Evolutionary conservation across 2,113 vertebrate genomes (phyloP).

Genomic region (Colinus virginianus): DNA sequence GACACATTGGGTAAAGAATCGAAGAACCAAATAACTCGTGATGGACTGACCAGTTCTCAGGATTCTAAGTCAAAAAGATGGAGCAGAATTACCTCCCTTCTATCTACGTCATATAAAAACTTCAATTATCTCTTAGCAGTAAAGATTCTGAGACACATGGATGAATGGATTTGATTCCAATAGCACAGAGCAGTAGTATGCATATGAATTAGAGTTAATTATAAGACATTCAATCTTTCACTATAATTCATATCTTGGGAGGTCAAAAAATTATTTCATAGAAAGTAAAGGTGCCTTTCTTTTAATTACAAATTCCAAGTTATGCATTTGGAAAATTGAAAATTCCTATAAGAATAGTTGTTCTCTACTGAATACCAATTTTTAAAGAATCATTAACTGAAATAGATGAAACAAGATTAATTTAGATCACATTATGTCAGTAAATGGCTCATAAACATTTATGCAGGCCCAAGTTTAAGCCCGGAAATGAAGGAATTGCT

Average conservation of each 20-base stretch:
- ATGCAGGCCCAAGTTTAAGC: background rate
- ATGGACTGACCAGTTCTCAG: background rate
- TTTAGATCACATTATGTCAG: conserved; percentile 13
- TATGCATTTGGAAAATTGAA: conserved; percentile 24
- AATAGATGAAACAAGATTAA: conserved; percentile 57
- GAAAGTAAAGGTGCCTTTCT: conserved; percentile 48
- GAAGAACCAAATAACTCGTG: rapidly evolving
- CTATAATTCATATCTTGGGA: conserved; percentile 20
- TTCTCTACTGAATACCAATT: conserved; percentile 22
- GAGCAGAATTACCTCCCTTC: background rate
- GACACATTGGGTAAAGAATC: background rate
- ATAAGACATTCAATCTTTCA: background rate
- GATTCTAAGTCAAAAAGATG: background rate
- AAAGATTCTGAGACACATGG: background rate
- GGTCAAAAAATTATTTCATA: conserved; percentile 13
- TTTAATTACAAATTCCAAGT: conserved; percentile 48
- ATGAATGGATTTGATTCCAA: conserved; percentile 8
- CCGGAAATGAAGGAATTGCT: background rate
- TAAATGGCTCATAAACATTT: conserved; percentile 46
- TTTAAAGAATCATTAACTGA: conserved; percentile 37
- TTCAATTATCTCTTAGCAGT: background rate
- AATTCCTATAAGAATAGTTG: conserved; percentile 11
- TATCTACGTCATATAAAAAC: background rate
- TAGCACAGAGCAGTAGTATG: background rate
- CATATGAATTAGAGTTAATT: conserved; percentile 48